Conservation (phyloP, 1,140 invertebrate genomes). For the Drosophila elegans region DNA sequence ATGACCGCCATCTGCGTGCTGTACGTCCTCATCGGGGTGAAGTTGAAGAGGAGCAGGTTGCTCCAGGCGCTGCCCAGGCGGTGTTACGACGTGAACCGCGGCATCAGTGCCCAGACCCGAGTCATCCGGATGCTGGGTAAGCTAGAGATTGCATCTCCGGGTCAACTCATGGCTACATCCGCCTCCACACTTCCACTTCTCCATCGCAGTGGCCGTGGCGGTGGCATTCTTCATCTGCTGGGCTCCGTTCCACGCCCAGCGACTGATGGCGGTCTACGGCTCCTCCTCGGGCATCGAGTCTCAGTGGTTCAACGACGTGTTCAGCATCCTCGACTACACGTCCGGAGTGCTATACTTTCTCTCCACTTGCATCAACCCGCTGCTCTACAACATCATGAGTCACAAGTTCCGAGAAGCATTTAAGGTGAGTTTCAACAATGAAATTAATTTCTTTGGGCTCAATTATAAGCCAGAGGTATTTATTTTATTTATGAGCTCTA, state of each 20-base stretch:
- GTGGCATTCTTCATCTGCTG: constrained; percentile 97
- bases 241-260: constrained; percentile 97
- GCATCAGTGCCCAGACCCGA: constrained; percentile 86
- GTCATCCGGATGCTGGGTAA: constrained; percentile 90
- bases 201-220: constrained; percentile 94
- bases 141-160: constrained; percentile 54
- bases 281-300: constrained; percentile 74
- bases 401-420: constrained; percentile 94
- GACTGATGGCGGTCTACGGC: constrained; percentile 91
- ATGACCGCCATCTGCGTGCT: constrained; percentile 94
- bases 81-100: constrained; percentile 74
- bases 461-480: background rate
- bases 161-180: constrained; percentile 13
- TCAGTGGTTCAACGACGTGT: constrained; percentile 85
- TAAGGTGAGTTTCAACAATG: constrained; percentile 86
- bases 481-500: background rate
- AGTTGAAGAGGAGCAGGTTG: constrained; percentile 86
- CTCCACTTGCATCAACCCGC: constrained; percentile 92
- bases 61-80: constrained; percentile 76
- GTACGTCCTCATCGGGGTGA: constrained; percentile 93
- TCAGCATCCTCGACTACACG: constrained; percentile 88
- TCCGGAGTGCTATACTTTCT: constrained; percentile 91
- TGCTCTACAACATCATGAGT: constrained; percentile 95
- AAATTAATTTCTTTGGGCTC: background rate
- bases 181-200: constrained; percentile 10